Base-by-base conservation (phyloP, 1,140 invertebrate species). In the Heliconius nattereri region DNA sequence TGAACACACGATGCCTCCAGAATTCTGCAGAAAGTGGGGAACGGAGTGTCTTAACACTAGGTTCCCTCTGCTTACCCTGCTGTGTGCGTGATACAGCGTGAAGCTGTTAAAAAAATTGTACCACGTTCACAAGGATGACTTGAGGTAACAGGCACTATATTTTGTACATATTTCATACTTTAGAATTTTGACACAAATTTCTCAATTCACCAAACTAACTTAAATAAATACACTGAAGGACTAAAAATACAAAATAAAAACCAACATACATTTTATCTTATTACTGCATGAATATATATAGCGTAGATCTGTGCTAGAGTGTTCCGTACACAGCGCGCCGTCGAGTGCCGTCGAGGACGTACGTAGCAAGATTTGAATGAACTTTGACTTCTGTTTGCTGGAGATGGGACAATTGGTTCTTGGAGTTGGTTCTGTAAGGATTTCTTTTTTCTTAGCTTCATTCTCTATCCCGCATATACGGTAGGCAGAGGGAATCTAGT, bases 291-390 rank as follows among this genome's bases (percentile, higher is more conserved):
- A 72, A 72, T 72, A 72, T 37, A 35, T 37, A 40, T 23, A 72
- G 71, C 11, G 32, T 72, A 72, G 40, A 23, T 74, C 29, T 76
- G 32, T 70, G 29, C 57, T 9, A 8, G 60, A 76, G 75, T 70
- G 75, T 70, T 71, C 75, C 60, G 75, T 19, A 76, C 37, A 76
- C 75, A 70, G 20, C 57, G 75, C 60, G 11, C 9, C 37, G 75
- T 76, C 57, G 75, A 76, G 75, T 45, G 37, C 60, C 45, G 23
- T 76, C 60, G 74, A 75, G 40, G 29, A 37, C 71, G 37, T 37
- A 40, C 37, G 71, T 72, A 40, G 37, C 32, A 37, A 20, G 71
- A 72, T 37, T 72, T 37, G 71, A 72, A 37, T 72, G 71, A 72
- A 40, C 23, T 66, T 26, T 66, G 60, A 66, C 60, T 66, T 66